Base-by-base conservation (phyloP, 2,113 vertebrate genomes). In the Tringa solitaria region DNA sequence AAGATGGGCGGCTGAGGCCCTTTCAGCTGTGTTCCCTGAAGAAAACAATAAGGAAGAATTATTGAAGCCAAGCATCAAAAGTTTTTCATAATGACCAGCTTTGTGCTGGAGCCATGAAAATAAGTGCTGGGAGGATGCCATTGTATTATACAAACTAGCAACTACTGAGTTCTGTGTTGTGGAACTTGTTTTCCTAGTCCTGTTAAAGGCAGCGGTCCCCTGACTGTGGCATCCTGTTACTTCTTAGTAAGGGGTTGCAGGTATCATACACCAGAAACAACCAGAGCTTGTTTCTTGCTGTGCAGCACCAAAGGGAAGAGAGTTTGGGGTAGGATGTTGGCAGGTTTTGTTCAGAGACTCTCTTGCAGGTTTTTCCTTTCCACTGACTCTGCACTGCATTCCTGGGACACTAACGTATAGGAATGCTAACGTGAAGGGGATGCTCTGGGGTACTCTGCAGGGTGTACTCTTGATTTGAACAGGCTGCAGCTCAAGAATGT, bases 191-290 rank as follows among this genome's bases (percentile, higher is more conserved):
- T 33, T 56, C 27, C 35, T 35, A 23, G 72, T 9, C n/a, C 68
- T 63, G 22, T 33, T 70, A 2, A 19, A 65, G 64, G 68, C 8
- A 12, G 77, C 59, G 48, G 39, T 20, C 2, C 39, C n/a, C 45
- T 75, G 56, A 4, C 45, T 45, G 7, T 27, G 28, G 30, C 45
- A 32, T 69, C 37, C 72, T 61, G 30, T 51, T 23, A 1, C 50
- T 56, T 46, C 26, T 43, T 24, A 10, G 23, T 19, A 41, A 57
- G 35, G 73, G 23, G 12, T 6, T 43, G 78, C 19, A 21, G 56
- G 11, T 56, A 2, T 60, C 0, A 0, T 9, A 3, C 9, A 9
- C 53, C 21, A 43, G 39, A 10, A 56, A 4, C 39, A 74, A 8
- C 39, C 57, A 56, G 77, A 90, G 51, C 68, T 57, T 14, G 6